Conservation (phyloP, 2,113 vertebrate species). For the Sander vitreus region DNA sequence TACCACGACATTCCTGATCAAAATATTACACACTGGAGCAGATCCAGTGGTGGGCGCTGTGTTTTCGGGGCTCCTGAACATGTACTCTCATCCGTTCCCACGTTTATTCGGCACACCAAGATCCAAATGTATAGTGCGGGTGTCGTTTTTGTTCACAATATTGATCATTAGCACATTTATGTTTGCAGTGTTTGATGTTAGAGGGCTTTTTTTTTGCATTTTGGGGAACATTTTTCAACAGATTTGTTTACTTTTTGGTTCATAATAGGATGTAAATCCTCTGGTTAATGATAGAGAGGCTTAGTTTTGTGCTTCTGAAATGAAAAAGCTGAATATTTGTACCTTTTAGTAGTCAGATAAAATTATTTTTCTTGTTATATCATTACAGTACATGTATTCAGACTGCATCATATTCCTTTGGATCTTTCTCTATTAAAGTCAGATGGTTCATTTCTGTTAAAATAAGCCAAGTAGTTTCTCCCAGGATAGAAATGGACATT, state of each 20-base stretch:
- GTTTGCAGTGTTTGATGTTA: background rate
- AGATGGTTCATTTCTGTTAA: background rate
- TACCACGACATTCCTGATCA: background rate
- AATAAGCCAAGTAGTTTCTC: no score
- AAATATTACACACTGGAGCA: background rate
- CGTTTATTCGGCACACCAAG: no score
- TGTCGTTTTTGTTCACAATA: background rate
- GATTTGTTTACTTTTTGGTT: background rate
- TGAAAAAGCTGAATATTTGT: background rate
- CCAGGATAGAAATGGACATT: no score
- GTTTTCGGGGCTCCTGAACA: no score
- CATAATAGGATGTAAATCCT: background rate
- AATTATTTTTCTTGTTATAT: background rate
- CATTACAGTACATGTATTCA: background rate
- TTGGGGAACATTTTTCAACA: background rate
- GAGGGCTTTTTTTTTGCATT: background rate
- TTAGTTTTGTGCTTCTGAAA: background rate
- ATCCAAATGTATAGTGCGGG: no score
- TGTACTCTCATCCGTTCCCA: no score
- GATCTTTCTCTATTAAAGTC: background rate
- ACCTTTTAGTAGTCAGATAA: background rate
- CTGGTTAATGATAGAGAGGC: background rate
- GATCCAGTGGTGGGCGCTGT: no score
- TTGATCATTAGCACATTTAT: background rate
- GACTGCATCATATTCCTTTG: background rate